Evolutionary conservation across 2,888 invertebrate species (phyloP).

Genomic region (Bellardia pandia): DNA sequence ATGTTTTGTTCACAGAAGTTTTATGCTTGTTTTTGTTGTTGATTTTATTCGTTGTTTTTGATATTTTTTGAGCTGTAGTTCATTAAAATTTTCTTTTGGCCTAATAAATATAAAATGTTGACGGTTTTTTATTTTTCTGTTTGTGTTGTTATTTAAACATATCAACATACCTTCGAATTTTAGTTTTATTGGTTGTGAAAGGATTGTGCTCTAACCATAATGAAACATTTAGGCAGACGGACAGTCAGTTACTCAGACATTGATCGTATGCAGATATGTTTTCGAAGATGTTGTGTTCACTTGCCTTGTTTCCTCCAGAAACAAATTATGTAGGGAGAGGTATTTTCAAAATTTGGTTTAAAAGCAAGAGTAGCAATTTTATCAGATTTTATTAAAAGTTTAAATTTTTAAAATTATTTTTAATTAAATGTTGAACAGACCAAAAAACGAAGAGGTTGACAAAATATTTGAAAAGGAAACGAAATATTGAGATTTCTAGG

Average conservation of each 20-base stretch:
- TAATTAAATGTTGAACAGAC: conserved; percentile 65
- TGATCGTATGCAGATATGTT: conserved; percentile 72
- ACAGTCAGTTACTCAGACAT: conserved; percentile 51
- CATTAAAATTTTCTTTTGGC: conserved; percentile 83
- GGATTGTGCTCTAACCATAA: conserved; percentile 55
- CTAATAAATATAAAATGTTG: conserved; percentile 81
- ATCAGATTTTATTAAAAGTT: conserved; percentile 73
- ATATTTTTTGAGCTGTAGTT: conserved; percentile 76
- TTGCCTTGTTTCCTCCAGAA: conserved; percentile 20
- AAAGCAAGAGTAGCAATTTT: conserved; percentile 41
- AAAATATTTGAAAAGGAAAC: conserved; percentile 50
- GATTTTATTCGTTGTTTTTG: conserved; percentile 64
- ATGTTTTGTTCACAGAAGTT: conserved; percentile 67
- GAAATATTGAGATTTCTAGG: conserved; percentile 56
- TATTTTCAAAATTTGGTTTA: conserved; percentile 22
- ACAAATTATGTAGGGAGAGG: neutral
- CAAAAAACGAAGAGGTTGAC: conserved; percentile 23
- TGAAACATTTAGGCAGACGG: conserved; percentile 59
- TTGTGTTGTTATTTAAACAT: conserved; percentile 24
- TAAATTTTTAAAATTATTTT: conserved; percentile 69
- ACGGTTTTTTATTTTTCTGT: conserved; percentile 53
- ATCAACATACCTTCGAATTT: conserved; percentile 47
- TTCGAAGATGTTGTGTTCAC: conserved; percentile 40
- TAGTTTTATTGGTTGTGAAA: conserved; percentile 67
- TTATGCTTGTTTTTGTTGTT: conserved; percentile 48